Base-by-base conservation (phyloP, 2,113 vertebrate species). In the Clarias gariepinus region DNA sequence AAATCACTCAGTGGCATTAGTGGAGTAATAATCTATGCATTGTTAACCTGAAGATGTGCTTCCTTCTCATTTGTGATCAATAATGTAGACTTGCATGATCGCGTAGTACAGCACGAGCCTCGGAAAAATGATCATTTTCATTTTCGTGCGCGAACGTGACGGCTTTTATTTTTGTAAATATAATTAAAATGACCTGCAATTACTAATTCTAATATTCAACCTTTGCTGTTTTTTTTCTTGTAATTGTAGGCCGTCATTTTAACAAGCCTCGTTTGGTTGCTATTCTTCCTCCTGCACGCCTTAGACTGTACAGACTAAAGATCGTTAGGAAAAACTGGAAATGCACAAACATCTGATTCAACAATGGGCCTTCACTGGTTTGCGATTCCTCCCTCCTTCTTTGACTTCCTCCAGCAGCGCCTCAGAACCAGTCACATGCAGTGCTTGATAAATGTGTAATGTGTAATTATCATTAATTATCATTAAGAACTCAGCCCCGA, bases 381-480 rank as follows among this genome's bases (percentile, higher is more conserved):
- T 77, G 85, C 66, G 66, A 76, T 47, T 57, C 28, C 66, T 87
- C 74, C 57, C 85, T 87, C 64, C 63, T 81, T 52, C 71, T 80
- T 87, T 88, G 80, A 87, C 81, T 84, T 84, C 81, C 84, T 77
- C 66, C 82, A 84, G 85, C 63, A 86, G 84, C 13, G 12, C 82
- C 87, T 88, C 87, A 61, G 63, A 89, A 88, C 63, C 89, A 81
- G 88, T 85, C 74, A 16, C 91, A 85, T 23, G 58, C 85, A 23
- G 85, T 23, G 88, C 82, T 71, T 90, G 86, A 88, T 90, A 92
- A 92, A 91, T 86, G 82, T 89, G 89, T 90, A 90, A 91, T 83
- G 77, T 71, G 84, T 78, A 89, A 89, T 90, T 88, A 88, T 89
- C 87, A 85, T 88, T 90, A 82, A 89, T 85, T 92, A 88, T 88